These are phyloP conservation scores for Halictus ligatus DNA, from an alignment of 2,888 invertebrate genomes.

Conservation along the genomic window DNA sequence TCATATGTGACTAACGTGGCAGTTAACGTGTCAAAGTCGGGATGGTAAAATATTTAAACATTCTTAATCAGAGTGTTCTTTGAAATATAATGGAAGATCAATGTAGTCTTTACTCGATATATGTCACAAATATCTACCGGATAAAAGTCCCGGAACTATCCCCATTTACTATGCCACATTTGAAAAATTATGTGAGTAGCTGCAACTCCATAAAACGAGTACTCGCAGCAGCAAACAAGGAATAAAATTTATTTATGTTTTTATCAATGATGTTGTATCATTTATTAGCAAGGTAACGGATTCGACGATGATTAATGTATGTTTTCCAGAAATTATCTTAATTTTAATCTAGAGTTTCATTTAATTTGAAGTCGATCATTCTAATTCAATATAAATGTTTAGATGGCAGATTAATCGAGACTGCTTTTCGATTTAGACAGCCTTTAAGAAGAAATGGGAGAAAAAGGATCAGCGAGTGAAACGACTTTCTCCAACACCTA, in stretches of 20 bases:
- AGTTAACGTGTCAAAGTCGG: too few species aligned
- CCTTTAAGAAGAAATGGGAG: neutral
- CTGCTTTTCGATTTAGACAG: neutral
- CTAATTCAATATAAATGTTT: neutral
- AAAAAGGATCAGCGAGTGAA: neutral
- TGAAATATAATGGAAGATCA: too few species aligned
- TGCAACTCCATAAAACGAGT: too few species aligned
- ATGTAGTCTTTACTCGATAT: too few species aligned
- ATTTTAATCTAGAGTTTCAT: neutral
- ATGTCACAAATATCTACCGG: too few species aligned
- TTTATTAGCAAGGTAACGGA: neutral
- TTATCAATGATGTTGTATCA: neutral
- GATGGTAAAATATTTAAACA: too few species aligned
- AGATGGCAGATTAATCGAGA: neutral
- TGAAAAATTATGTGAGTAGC: too few species aligned
- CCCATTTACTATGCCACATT: too few species aligned
- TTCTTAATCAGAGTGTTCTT: too few species aligned
- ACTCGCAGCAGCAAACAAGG: neutral
- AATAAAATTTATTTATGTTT: neutral
- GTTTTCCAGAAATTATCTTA: neutral
- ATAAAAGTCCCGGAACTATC: too few species aligned
- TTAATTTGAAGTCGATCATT: neutral
- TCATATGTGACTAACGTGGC: too few species aligned
- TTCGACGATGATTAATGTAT: neutral
- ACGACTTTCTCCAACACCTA: conserved; percentile 15